A percentile compares a stretch with the other conserved stretches of the same genome.
phyloP scores from a whole-genome alignment of 2,888 invertebrate genomes.

The Tipula vernalis region DNA sequence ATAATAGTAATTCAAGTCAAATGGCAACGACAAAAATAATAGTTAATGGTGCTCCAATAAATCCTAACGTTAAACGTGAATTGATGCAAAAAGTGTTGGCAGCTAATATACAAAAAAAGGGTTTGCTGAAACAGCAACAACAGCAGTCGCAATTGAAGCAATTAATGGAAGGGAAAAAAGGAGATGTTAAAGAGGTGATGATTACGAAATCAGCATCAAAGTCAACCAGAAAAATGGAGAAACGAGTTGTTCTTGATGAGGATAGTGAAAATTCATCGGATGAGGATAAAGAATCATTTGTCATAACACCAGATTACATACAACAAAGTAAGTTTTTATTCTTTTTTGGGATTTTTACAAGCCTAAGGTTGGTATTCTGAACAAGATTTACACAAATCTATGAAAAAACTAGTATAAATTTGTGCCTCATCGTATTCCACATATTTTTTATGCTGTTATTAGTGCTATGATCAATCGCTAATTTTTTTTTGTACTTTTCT shows the following conservation, averaged over 20 bases:
- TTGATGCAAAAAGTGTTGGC: constrained; percentile 24
- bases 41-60: constrained; percentile 18
- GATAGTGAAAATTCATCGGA: constrained; percentile 12
- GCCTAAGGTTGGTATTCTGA: too few species aligned
- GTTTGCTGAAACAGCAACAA: constrained; percentile 25
- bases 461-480: too few species aligned
- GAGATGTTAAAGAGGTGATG: neutral
- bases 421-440: too few species aligned
- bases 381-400: too few species aligned
- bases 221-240: constrained; percentile 12
- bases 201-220: neutral
- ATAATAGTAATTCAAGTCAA: constrained; percentile 12
- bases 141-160: constrained; percentile 31
- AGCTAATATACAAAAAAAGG: constrained; percentile 31
- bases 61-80: constrained; percentile 21
- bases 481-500: too few species aligned
- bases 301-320: constrained; percentile 83
- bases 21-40: constrained; percentile 16
- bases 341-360: too few species aligned
- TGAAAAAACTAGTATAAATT: too few species aligned
- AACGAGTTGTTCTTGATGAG: constrained; percentile 14
- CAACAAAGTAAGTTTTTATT: constrained; percentile 65
- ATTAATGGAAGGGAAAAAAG: constrained; percentile 20
- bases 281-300: constrained; percentile 43
- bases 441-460: too few species aligned